These are phyloP conservation scores for Cyrtorhinus lividipennis DNA, from an alignment of 1,140 invertebrate species.

Conservation along the genomic window DNA sequence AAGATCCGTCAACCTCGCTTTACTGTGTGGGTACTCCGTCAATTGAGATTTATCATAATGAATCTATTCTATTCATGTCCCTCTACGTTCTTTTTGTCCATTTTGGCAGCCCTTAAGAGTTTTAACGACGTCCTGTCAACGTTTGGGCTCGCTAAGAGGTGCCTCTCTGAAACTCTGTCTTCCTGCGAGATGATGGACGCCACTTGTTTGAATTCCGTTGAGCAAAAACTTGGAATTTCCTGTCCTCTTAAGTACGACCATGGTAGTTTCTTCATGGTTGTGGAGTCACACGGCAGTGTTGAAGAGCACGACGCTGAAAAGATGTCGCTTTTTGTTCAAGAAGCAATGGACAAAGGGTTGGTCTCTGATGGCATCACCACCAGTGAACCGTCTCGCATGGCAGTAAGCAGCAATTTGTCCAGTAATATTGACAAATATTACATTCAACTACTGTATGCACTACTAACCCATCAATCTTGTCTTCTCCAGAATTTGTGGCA, in stretches of 20 bases:
- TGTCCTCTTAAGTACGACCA: slow-evolving; percentile 27
- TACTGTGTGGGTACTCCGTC: slow-evolving; percentile 64
- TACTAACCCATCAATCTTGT: too few species aligned
- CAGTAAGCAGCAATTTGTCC: slow-evolving; percentile 36
- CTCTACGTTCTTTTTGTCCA: too few species aligned
- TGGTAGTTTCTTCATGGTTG: slow-evolving; percentile 75
- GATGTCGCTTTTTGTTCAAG: slow-evolving; percentile 58
- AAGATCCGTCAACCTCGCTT: slow-evolving; percentile 63
- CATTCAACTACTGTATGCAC: too few species aligned
- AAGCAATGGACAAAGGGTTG: slow-evolving; percentile 49
- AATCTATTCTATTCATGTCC: too few species aligned
- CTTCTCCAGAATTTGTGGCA: slow-evolving; percentile 59
- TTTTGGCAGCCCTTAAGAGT: slow-evolving; percentile 46
- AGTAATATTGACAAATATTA: too few species aligned
- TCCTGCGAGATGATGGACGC: slow-evolving; percentile 87
- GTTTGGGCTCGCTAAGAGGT: slow-evolving; percentile 51
- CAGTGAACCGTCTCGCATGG: slow-evolving; percentile 60
- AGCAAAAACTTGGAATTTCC: slow-evolving; percentile 24
- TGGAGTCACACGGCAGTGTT: slow-evolving; percentile 81
- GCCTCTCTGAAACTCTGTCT: slow-evolving; percentile 77
- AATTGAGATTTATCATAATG: too few species aligned
- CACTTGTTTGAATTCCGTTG: slow-evolving; percentile 43
- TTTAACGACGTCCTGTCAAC: slow-evolving; percentile 65
- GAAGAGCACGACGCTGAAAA: slow-evolving; percentile 74
- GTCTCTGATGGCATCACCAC: slow-evolving; percentile 73